phyloP scores from a whole-genome alignment of 2,888 invertebrate genomes.

The Flexamia atlantica region DNA sequence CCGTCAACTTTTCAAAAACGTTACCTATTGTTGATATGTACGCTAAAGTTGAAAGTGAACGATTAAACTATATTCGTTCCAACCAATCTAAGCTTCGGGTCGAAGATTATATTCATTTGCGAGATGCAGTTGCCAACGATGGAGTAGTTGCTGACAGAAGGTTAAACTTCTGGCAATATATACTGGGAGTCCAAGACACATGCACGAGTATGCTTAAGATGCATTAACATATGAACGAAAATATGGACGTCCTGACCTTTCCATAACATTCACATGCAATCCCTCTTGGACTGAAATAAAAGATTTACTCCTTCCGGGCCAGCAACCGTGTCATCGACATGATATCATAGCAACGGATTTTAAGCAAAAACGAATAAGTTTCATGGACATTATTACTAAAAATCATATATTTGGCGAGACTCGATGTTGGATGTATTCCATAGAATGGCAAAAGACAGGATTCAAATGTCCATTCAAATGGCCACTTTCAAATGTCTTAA shows the following conservation, averaged over 20 bases:
- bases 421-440: slow-evolving; percentile 70
- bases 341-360: slow-evolving; percentile 65
- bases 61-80: slow-evolving; percentile 71
- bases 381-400: slow-evolving; percentile 64
- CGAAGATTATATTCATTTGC: slow-evolving; percentile 72
- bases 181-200: slow-evolving; percentile 70
- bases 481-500: slow-evolving; percentile 71
- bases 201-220: slow-evolving; percentile 72
- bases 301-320: slow-evolving; percentile 60
- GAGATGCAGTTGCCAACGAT: slow-evolving; percentile 71
- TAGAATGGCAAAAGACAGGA: slow-evolving; percentile 64
- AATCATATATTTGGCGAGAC: slow-evolving; percentile 64
- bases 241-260: slow-evolving; percentile 70
- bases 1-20: slow-evolving; percentile 69
- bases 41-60: slow-evolving; percentile 72
- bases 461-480: too few species aligned
- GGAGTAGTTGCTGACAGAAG: slow-evolving; percentile 67
- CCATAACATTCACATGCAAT: slow-evolving; percentile 71
- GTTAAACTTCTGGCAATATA: slow-evolving; percentile 71
- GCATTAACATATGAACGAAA: slow-evolving; percentile 71
- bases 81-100: slow-evolving; percentile 71
- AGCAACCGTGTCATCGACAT: slow-evolving; percentile 70
- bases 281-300: slow-evolving; percentile 71
- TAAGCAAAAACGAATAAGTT: slow-evolving; percentile 64
- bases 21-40: slow-evolving; percentile 73